Percentiles rank a stretch among this genome's conserved stretches.
Conservation (phyloP, 2,797 vertebrate genomes). For the Acropternis orthonyx region DNA sequence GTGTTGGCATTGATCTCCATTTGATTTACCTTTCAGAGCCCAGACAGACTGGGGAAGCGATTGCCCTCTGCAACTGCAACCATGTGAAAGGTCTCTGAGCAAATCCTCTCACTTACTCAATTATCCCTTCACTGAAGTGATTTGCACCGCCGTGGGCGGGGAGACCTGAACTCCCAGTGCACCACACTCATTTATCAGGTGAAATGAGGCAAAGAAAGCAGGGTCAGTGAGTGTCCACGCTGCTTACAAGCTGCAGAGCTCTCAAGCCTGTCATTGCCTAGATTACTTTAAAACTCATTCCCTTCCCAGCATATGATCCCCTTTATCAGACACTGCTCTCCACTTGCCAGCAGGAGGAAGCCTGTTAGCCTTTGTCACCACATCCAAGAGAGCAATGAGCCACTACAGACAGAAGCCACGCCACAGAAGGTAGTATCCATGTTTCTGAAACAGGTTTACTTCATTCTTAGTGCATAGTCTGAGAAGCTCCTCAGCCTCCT, state of each 20-base stretch:
- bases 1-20: neutral
- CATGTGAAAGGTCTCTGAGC: conserved; percentile 44
- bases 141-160: neutral
- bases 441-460: neutral
- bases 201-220: conserved; percentile 70
- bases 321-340: conserved; percentile 10
- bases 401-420: neutral
- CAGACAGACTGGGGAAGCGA: conserved; percentile 8
- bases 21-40: conserved; percentile 29
- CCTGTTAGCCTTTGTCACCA: neutral
- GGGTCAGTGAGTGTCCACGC: conserved; percentile 48
- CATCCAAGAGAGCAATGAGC: neutral
- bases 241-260: conserved; percentile 50
- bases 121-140: conserved; percentile 48
- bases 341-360: neutral
- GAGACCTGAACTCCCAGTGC: conserved; percentile 46
- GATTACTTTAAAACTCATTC: conserved; percentile 37
- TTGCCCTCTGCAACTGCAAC: conserved; percentile 48
- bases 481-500: neutral
- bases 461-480: neutral
- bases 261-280: conserved; percentile 40
- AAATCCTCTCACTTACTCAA: conserved; percentile 58
- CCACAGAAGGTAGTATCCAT: neutral
- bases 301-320: neutral
- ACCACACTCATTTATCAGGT: conserved; percentile 67